These are phyloP conservation scores for Pseudachorutes palmiensis DNA, from an alignment of 1,140 invertebrate species.

Conservation along the genomic window DNA sequence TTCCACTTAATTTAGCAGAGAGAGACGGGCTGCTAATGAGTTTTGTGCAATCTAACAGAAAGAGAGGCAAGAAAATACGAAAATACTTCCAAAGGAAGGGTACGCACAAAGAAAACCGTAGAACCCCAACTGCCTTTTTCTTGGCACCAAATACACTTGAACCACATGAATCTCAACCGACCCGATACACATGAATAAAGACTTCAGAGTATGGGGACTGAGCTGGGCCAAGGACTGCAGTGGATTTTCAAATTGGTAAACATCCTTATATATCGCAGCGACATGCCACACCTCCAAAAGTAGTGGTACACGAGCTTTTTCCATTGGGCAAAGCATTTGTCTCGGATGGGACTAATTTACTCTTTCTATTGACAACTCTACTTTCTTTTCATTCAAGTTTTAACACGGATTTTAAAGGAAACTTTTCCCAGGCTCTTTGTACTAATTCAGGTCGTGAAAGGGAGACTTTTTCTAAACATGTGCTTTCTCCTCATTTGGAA, in stretches of 20 bases:
- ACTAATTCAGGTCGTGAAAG: not conserved
- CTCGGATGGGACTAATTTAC: not conserved
- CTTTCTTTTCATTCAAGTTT: not conserved
- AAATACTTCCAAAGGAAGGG: not conserved
- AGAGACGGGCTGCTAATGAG: conserved; percentile 36
- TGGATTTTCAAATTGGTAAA: too few species aligned
- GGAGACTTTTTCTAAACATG: not conserved
- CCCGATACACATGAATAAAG: not conserved
- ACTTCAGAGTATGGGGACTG: not conserved
- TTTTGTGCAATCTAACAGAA: conserved; percentile 35
- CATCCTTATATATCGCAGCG: too few species aligned
- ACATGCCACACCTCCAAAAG: too few species aligned
- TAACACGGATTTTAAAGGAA: not conserved
- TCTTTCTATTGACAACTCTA: not conserved
- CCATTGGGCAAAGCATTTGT: too few species aligned
- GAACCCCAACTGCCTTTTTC: not conserved
- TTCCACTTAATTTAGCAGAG: conserved; percentile 29
- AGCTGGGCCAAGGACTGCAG: too few species aligned
- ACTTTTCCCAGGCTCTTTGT: not conserved
- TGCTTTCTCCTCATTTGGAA: not conserved
- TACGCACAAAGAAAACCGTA: not conserved
- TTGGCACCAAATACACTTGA: not conserved
- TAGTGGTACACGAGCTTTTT: too few species aligned
- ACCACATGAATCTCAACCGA: not conserved
- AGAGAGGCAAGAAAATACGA: conserved; percentile 10